Base-by-base conservation (phyloP, 2,797 vertebrate genomes). In the Sphaeramia orbicularis region DNA sequence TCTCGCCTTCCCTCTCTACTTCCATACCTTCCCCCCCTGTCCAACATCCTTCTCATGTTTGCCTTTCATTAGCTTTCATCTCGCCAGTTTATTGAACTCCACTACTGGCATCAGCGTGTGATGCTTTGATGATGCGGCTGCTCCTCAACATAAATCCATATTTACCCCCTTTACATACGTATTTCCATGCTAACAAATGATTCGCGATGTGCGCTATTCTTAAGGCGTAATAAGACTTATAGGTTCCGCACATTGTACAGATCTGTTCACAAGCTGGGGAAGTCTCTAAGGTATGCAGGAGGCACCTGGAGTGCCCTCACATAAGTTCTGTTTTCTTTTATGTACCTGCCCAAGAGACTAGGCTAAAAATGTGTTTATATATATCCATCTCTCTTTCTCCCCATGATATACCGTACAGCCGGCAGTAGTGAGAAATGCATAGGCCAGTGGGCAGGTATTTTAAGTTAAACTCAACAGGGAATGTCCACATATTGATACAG, bases 61-160 rank as follows among this genome's bases (percentile, higher is more conserved):
- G 91, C 87, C 90, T 92, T 94, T 94, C 93, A 94, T 94, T 93
- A 93, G 91, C 93, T 93, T 94, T 94, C 92, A 94, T 93, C 93
- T 92, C 83, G 86, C 67, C 82, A 78, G 85, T 85, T 91, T 93
- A 94, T 93, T 93, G 93, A 94, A 93, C 90, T 87, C 81, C 85
- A 92, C 91, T 89, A 93, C 88, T 84, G 88, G 91, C 85, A 86
- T 87, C 86, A 82, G 86, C 80, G 86, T 54, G 72, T 59, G 84
- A 79, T 84, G 86, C 91, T 94, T 92, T 93, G 92, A 92, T 90
- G 88, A 81, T 86, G 85, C 56, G 72, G 83, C 80, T 52, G 80
- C 82, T 88, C 65, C 71, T 86, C 80, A 40, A 91, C 88, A 91
- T 85, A 88, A 91, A 92, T 93, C 92, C 85, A 92, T 93, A 93